Percentiles rank a stretch among this genome's conserved stretches.
Evolutionary conservation across 2,797 vertebrate genomes (phyloP).

Genomic region (Prionace glauca): DNA sequence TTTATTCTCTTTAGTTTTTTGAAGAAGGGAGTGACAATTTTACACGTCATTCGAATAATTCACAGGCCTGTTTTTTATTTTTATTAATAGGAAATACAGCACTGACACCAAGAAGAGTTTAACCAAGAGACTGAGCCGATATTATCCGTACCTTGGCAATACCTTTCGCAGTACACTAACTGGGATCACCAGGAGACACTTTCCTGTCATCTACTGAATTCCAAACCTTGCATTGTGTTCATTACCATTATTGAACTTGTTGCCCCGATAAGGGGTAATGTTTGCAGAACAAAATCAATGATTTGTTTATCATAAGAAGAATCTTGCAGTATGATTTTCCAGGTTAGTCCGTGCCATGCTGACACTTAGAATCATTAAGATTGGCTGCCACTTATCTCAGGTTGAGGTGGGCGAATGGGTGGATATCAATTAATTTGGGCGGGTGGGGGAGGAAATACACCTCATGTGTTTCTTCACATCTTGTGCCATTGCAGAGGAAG

Average conservation of each 20-base stretch:
- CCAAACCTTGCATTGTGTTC: background rate
- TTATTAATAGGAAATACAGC: background rate
- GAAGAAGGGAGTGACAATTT: too few species aligned
- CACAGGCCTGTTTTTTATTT: background rate
- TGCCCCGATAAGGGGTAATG: background rate
- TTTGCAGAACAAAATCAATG: background rate
- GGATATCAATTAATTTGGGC: background rate
- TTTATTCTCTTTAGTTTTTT: too few species aligned
- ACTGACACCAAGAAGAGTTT: background rate
- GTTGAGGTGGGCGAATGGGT: background rate
- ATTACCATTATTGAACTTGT: background rate
- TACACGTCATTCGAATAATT: background rate
- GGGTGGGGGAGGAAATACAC: background rate
- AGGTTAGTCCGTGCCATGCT: background rate
- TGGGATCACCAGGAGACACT: background rate
- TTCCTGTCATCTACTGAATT: too few species aligned
- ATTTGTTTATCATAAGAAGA: background rate
- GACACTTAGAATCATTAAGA: background rate
- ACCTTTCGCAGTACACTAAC: background rate
- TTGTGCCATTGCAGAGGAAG: background rate
- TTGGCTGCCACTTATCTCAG: background rate
- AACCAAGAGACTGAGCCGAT: background rate
- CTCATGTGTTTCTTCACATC: background rate
- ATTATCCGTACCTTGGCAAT: background rate
- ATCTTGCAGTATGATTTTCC: background rate